Conservation (phyloP, 2,797 vertebrate genomes). For the Sebastes baramenuke region DNA sequence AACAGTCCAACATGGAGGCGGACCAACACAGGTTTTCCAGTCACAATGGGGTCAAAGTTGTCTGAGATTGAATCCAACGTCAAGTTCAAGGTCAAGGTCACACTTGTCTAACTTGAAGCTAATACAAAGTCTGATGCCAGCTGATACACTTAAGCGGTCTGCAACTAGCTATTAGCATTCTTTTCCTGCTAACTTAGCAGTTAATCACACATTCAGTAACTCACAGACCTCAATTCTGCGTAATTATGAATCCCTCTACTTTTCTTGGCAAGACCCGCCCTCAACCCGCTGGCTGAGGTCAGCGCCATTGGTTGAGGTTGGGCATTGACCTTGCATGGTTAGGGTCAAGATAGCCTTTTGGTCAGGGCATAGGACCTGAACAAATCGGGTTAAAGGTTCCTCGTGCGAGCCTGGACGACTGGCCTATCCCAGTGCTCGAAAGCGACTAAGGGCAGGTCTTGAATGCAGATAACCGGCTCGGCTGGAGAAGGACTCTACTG, state of each 20-base stretch:
- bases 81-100: background rate
- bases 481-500: background rate
- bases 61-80: background rate
- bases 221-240: no score
- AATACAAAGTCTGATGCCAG: background rate
- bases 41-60: background rate
- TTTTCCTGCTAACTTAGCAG: background rate
- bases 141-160: background rate
- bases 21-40: background rate
- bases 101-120: background rate
- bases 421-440: no score
- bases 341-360: background rate
- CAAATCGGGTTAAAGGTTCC: background rate
- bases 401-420: rapidly evolving
- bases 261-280: no score
- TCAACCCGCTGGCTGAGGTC: background rate
- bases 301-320: background rate
- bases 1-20: background rate
- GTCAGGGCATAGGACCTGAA: background rate
- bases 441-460: no score
- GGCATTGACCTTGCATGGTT: background rate
- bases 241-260: background rate
- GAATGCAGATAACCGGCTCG: rapidly evolving
- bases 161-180: background rate
- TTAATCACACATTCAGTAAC: no score